Conservation (phyloP, 2,113 vertebrate genomes). For the Sinocyclocheilus maitianheensis region DNA sequence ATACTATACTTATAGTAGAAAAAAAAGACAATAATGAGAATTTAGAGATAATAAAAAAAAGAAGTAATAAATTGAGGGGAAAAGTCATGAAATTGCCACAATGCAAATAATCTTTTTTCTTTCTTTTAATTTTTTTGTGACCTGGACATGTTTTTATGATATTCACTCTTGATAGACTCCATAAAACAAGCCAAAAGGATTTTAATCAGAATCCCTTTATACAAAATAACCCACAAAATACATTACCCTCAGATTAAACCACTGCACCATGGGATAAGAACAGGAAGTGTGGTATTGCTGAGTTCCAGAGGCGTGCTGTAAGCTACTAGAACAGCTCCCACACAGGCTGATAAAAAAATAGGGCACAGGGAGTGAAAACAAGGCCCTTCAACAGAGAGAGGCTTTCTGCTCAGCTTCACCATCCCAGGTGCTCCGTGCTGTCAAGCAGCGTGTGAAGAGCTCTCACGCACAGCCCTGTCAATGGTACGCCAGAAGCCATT, state of each 20-base stretch:
- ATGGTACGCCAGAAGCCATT: conserved; percentile 92
- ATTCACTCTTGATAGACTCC: background rate
- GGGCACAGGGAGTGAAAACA: conserved; percentile 89
- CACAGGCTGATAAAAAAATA: conserved; percentile 66
- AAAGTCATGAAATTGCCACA: no score
- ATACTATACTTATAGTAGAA: no score
- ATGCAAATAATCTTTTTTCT: no score
- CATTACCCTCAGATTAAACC: conserved; percentile 16
- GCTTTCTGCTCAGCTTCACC: conserved; percentile 86
- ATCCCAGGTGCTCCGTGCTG: conserved; percentile 92
- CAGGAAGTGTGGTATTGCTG: conserved; percentile 17
- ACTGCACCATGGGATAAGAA: background rate
- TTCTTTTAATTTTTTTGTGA: no score
- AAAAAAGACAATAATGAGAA: no score
- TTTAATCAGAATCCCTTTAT: no score
- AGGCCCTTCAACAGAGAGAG: conserved; percentile 82
- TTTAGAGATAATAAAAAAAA: background rate
- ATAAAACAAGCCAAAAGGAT: background rate
- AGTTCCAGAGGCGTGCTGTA: conserved; percentile 56
- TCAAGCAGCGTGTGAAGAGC: conserved; percentile 87
- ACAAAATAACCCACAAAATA: background rate
- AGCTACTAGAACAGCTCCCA: conserved; percentile 65
- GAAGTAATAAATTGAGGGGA: background rate
- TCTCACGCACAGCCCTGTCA: conserved; percentile 79
- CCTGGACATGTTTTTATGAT: no score